Base-by-base conservation (phyloP, 2,113 vertebrate species). In the Muscicapa adusta region DNA sequence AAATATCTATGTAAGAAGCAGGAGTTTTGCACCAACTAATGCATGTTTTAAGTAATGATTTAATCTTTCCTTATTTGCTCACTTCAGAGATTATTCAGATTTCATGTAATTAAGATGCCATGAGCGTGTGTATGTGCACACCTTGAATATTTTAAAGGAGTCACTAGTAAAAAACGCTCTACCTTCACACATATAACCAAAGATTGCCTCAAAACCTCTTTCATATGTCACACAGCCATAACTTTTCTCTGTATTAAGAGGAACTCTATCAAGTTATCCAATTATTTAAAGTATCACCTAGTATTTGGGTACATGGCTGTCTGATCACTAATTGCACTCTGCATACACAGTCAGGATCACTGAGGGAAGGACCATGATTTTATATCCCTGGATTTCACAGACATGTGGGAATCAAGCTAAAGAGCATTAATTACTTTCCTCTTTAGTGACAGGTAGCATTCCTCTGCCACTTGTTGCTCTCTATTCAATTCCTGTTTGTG, bases 101-200 rank as follows among this genome's bases (percentile, higher is more conserved):
- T 65, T 29, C 17, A 28, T 48, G 1, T 9, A 31, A 40, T 51
- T 51, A 68, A 68, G 22, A 38, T 43, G 33, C 8, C 54, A 45
- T 17, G 7, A 22, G 43, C 1, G 3, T 1, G 1, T 9, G 1
- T 15, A 14, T 7, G 4, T 19, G 14, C 12, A 40, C 15, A 62
- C 20, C 8, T 47, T 15, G 19, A 12, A 48, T 31, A 50, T 54
- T 51, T 85, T 58, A 66, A 61, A 47, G 33, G 24, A 45, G 5
- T 8, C 12, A 15, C 4, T 15, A 68, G 4, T 28, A 17, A 45
- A 53, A 79, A 78, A 53, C 15, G 10, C 12, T 7, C n/a, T 40
- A 5, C 8, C 71, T 80, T 29, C 23, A 63, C 29, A 40, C 0
- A 0, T 4, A 15, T 36, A 77, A 24, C 3, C 10, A 38, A 45